Conservation (phyloP, 2,888 invertebrate genomes). For the Nemurella pictetii region DNA sequence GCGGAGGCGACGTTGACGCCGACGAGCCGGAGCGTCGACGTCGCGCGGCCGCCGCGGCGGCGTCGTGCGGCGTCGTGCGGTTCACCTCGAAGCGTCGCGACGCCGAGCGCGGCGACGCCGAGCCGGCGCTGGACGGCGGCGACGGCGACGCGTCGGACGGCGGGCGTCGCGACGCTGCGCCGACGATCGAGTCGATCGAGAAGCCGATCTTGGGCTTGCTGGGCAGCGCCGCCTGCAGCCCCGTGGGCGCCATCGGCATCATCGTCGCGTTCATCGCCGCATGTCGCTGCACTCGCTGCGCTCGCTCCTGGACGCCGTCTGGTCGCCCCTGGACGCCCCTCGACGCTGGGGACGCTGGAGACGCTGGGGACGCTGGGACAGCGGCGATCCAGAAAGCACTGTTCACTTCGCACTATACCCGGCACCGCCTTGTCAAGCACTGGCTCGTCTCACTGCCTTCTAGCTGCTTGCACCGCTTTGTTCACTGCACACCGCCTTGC, state of each 20-base stretch:
- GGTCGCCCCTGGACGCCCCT: no score
- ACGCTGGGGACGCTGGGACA: no score
- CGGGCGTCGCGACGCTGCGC: slow-evolving; percentile 61
- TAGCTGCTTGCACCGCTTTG: no score
- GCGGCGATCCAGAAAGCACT: no score
- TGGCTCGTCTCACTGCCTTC: background rate
- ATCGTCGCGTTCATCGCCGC: slow-evolving; percentile 47
- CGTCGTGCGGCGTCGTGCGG: slow-evolving; percentile 51
- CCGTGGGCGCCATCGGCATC: slow-evolving; percentile 96
- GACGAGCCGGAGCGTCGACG: background rate
- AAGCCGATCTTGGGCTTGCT: slow-evolving; percentile 93
- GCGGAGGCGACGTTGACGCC: slow-evolving; percentile 33
- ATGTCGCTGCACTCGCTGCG: background rate
- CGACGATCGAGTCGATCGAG: slow-evolving; percentile 92
- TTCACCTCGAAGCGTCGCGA: slow-evolving; percentile 47
- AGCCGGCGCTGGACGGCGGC: slow-evolving; percentile 2
- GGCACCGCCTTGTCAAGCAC: background rate
- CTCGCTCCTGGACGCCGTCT: background rate
- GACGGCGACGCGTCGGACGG: slow-evolving; percentile 46
- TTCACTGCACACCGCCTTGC: no score
- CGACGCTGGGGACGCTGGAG: no score
- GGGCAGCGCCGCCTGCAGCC: slow-evolving; percentile 88
- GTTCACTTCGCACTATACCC: background rate
- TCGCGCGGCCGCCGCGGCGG: slow-evolving; percentile 45
- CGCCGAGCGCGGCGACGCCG: slow-evolving; percentile 42